Percentiles rank a stretch among this genome's conserved stretches.
These are phyloP conservation scores for Eubucco bourcierii DNA, from an alignment of 2,113 vertebrate genomes.

Conservation along the genomic window DNA sequence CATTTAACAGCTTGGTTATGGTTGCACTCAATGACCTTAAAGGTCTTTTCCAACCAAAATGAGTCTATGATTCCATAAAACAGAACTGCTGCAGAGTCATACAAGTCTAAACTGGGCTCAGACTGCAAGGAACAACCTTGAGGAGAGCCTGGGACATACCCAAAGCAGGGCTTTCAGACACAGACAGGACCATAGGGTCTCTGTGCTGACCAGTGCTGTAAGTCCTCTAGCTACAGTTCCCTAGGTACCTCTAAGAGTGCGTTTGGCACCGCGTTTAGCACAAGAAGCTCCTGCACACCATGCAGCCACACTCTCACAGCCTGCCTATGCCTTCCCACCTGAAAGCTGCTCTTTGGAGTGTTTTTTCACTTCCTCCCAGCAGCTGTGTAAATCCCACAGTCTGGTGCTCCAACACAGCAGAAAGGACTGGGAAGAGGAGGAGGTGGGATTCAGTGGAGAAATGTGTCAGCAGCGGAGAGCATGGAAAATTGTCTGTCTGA, in stretches of 20 bases:
- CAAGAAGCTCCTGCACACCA: background rate
- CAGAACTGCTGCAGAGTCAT: background rate
- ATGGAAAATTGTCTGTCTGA: background rate
- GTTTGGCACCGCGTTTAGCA: background rate
- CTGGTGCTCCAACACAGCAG: background rate
- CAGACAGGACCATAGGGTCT: background rate
- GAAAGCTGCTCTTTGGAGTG: slow-evolving; percentile 29
- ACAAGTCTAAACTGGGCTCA: background rate
- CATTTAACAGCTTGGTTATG: background rate
- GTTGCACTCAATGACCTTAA: too few relatives aligned
- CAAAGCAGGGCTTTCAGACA: background rate
- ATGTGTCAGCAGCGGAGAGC: background rate
- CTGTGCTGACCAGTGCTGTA: background rate
- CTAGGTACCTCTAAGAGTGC: background rate
- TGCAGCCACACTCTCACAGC: background rate
- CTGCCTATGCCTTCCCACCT: slow-evolving; percentile 30
- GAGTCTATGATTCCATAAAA: too few relatives aligned
- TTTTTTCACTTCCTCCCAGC: slow-evolving; percentile 32
- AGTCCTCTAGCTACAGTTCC: background rate
- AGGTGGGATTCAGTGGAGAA: slow-evolving; percentile 5
- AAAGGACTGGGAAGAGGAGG: background rate
- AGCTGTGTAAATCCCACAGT: slow-evolving; percentile 40
- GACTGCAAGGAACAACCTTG: background rate
- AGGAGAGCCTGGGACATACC: background rate
- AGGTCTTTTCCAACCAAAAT: too few relatives aligned